phyloP scores from a whole-genome alignment of 2,888 invertebrate species.

The Xanthorhoe designata region DNA sequence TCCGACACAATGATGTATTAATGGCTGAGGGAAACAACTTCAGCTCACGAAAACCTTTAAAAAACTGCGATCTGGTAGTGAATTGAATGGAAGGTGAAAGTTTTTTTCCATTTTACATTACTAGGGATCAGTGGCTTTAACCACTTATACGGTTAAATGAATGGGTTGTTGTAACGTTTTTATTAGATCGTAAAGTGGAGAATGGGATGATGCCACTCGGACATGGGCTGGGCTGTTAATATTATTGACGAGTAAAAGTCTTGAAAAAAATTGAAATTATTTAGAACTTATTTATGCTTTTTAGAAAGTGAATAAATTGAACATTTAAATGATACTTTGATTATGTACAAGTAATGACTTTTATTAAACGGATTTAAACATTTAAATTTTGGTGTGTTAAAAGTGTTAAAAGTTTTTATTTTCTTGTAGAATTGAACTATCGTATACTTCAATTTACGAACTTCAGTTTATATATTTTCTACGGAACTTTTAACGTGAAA shows the following conservation, averaged over 20 bases:
- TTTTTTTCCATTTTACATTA: background rate
- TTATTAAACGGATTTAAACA: background rate
- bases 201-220: background rate
- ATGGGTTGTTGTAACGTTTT: background rate
- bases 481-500: constrained; percentile 15
- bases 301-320: background rate
- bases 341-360: background rate
- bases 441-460: background rate
- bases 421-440: background rate
- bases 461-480: background rate
- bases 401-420: background rate
- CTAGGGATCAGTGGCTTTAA: background rate
- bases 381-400: background rate
- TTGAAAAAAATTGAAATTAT: too few relatives aligned
- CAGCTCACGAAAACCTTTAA: constrained; percentile 17
- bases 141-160: background rate
- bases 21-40: constrained; percentile 43
- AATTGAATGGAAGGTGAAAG: background rate
- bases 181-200: background rate
- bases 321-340: background rate
- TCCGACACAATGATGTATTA: constrained; percentile 73
- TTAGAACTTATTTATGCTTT: background rate
- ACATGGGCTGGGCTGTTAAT: background rate
- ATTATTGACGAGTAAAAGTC: too few relatives aligned
- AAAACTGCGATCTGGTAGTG: constrained; percentile 8